Base-by-base conservation (phyloP, 2,888 invertebrate genomes). In the Papilio protenor region DNA sequence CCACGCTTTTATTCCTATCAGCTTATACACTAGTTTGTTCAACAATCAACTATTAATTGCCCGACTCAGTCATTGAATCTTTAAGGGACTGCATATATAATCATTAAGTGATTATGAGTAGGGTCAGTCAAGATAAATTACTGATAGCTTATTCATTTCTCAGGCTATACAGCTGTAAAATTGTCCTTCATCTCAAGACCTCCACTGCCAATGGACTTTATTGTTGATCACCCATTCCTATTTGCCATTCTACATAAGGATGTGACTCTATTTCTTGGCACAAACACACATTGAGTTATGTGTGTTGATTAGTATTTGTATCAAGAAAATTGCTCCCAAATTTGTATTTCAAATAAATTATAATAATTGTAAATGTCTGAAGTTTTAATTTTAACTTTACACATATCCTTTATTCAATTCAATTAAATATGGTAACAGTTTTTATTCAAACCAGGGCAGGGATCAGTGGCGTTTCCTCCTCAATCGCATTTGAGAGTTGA, bases 181-280 rank as follows among this genome's bases (percentile, higher is more conserved):
- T 27, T 45, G 27, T 64, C 73, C n/a, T 72, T 47, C 14, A 27
- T 33, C 45, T 70, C 69, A 1, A 66, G 55, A 47, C 27, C 73
- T 12, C 73, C 75, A 16, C 21, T 27, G 16, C 76, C 75, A 8
- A 14, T 76, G 52, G 55, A 74, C 49, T 81, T 81, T 64, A 72
- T 59, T 61, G 78, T 79, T 0, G 79, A 80, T 69, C 78, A 73
- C 57, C 80, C 81, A 5, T 81, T 81, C 77, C 57, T 80, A 5
- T 80, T 73, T 75, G 27, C 73, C n/a, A 80, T 81, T 12, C 47
- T 81, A 16, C 69, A 80, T 47, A 27, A 81, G n/a, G 80, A 80
- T 27, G 73, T 73, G 14, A 45, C 72, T 3, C 74, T 81, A 6
- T 81, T 81, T 16, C 69, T 61, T 40, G 79, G 81, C 27, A 77